These are phyloP conservation scores for Alces alces DNA, from an alignment of 2,113 vertebrate genomes.

Conservation along the genomic window DNA sequence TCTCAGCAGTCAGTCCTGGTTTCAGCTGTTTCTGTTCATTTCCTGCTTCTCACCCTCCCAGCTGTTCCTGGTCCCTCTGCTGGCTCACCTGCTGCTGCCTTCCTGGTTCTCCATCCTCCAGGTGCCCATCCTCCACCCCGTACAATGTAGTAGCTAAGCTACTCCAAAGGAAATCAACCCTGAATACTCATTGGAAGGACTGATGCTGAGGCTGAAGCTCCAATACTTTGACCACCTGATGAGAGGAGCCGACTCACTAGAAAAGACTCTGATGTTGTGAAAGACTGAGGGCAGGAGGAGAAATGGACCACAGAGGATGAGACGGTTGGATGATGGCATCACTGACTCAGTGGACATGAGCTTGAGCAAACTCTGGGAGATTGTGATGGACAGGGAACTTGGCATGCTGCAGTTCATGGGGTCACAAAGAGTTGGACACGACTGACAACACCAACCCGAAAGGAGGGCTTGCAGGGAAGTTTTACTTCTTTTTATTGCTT, in stretches of 20 bases:
- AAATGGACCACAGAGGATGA: background rate
- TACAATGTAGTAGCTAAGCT: no score
- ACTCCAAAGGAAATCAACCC: background rate
- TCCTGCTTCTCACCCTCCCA: background rate
- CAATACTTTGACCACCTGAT: background rate
- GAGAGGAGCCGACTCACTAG: background rate
- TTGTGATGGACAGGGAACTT: background rate
- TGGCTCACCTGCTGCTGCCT: fast-evolving
- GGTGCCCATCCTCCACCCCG: background rate
- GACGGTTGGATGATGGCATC: background rate
- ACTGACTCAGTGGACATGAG: background rate
- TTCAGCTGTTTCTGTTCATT: background rate
- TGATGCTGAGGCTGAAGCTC: background rate
- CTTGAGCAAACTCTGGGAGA: background rate
- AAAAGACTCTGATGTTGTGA: background rate
- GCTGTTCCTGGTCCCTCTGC: background rate
- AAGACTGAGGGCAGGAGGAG: background rate
- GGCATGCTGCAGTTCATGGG: background rate
- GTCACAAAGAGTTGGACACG: fast-evolving
- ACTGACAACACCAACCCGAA: background rate
- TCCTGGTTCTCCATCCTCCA: background rate
- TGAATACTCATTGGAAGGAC: background rate
- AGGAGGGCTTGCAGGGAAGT: background rate
- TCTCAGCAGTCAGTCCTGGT: background rate
- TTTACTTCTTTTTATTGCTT: background rate